These are phyloP conservation scores for Ypsolopha sequella DNA, from an alignment of 2,888 invertebrate species.

Conservation along the genomic window DNA sequence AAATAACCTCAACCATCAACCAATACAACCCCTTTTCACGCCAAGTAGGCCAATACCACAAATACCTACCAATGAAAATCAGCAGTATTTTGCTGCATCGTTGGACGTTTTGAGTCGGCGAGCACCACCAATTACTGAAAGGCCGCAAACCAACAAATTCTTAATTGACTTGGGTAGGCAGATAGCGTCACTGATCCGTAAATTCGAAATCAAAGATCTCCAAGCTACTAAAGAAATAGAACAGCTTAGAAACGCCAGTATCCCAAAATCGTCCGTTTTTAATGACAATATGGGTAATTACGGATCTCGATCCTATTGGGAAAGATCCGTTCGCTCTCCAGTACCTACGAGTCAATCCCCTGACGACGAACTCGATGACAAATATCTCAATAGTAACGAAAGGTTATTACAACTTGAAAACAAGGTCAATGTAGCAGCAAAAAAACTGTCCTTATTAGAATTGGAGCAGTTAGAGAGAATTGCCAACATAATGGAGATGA, in stretches of 20 bases:
- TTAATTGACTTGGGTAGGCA: conserved; percentile 48
- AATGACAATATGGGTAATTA: conserved; percentile 24
- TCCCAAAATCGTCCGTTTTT: conserved; percentile 17
- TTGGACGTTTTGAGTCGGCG: no score
- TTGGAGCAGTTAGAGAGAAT: conserved; percentile 50
- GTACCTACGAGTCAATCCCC: conserved; percentile 4
- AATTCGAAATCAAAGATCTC: conserved; percentile 27
- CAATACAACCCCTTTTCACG: conserved; percentile 9
- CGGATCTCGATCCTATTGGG: conserved; percentile 45
- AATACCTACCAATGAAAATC: no score
- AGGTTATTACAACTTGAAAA: conserved; percentile 44
- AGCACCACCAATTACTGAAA: conserved; percentile 8
- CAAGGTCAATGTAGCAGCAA: conserved; percentile 35
- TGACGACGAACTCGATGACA: background rate
- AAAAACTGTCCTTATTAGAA: conserved; percentile 26
- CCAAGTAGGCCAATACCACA: no score
- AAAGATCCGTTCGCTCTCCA: conserved; percentile 50
- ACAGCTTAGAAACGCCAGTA: conserved; percentile 12
- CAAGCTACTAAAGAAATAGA: conserved; percentile 30
- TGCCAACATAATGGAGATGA: conserved; percentile 17
- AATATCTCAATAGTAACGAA: conserved; percentile 33
- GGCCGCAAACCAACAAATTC: conserved; percentile 29
- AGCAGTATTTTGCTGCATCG: no score
- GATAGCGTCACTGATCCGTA: conserved; percentile 50
- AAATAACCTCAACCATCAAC: conserved; percentile 26